phyloP scores from a whole-genome alignment of 2,888 invertebrate species.

The Microctonus brassicae region DNA sequence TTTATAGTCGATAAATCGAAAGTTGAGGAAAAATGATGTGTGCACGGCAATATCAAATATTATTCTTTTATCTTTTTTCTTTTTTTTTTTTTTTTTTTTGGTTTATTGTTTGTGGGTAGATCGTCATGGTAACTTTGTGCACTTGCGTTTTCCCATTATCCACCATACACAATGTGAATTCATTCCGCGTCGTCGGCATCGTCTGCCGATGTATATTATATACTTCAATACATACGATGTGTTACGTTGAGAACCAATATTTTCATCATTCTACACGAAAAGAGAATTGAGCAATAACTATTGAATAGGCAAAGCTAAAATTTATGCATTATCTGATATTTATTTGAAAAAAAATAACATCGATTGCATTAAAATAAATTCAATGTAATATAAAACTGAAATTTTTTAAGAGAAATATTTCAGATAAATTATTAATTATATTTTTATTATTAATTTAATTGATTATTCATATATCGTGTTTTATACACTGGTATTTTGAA shows the following conservation, averaged over 20 bases:
- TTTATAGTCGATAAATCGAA: constrained; percentile 4
- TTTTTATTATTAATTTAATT: too few relatives aligned
- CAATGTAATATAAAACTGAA: too few relatives aligned
- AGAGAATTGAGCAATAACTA: not conserved
- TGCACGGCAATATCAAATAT: not conserved
- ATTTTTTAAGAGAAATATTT: too few relatives aligned
- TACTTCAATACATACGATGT: constrained; percentile 7
- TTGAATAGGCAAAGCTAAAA: too few relatives aligned
- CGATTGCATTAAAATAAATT: too few relatives aligned
- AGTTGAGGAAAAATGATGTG: not conserved
- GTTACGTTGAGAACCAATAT: constrained; percentile 19
- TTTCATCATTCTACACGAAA: constrained; percentile 14
- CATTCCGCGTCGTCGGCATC: constrained; percentile 34
- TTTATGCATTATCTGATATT: too few relatives aligned
- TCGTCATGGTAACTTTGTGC: constrained; percentile 56
- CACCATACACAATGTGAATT: constrained; percentile 31
- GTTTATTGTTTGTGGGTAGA: constrained; percentile 52
- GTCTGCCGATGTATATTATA: constrained; percentile 26
- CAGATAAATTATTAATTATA: too few relatives aligned
- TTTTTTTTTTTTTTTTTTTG: too few relatives aligned
- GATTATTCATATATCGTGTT: too few relatives aligned
- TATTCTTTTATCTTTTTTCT: too few relatives aligned
- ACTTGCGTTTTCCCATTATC: constrained; percentile 26
- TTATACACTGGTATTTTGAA: too few relatives aligned
- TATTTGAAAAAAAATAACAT: too few relatives aligned